Conservation (phyloP, 2,888 invertebrate species). For the Brachynemurus nebulosus region DNA sequence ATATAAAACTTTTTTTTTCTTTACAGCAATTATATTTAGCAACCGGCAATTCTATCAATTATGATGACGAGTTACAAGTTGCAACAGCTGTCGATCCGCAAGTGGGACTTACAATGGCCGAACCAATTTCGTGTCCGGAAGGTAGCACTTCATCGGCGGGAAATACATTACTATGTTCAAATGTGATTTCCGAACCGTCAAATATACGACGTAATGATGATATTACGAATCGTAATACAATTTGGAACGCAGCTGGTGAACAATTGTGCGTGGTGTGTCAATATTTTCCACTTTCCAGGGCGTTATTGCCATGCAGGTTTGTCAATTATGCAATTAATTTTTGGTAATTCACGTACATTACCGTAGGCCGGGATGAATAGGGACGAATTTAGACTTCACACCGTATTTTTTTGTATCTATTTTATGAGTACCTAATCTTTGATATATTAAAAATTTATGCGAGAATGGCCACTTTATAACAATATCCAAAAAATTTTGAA, state of each 20-base stretch:
- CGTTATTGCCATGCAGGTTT: constrained; percentile 59
- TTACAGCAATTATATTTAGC: constrained; percentile 65
- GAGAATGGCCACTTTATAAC: no score
- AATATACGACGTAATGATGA: neutral
- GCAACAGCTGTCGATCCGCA: constrained; percentile 9
- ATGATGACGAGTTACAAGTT: constrained; percentile 35
- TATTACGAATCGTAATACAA: constrained; percentile 28
- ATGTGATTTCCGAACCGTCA: neutral
- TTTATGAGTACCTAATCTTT: no score
- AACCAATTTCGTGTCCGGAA: constrained; percentile 34
- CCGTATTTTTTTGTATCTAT: no score
- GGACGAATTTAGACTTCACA: no score
- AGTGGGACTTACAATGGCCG: constrained; percentile 34
- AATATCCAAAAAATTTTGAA: no score
- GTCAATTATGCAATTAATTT: neutral
- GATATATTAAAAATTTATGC: no score
- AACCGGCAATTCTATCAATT: constrained; percentile 46
- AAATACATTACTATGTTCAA: constrained; percentile 14
- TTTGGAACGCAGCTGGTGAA: constrained; percentile 42
- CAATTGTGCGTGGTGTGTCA: constrained; percentile 74
- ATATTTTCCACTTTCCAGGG: constrained; percentile 59
- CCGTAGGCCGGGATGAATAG: no score
- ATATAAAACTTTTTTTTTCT: neutral
- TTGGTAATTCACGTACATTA: neutral
- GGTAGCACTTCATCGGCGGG: constrained; percentile 17